Percentiles rank a stretch among this genome's conserved stretches.
Conservation (phyloP, 2,113 vertebrate genomes). For the Clarias gariepinus region DNA sequence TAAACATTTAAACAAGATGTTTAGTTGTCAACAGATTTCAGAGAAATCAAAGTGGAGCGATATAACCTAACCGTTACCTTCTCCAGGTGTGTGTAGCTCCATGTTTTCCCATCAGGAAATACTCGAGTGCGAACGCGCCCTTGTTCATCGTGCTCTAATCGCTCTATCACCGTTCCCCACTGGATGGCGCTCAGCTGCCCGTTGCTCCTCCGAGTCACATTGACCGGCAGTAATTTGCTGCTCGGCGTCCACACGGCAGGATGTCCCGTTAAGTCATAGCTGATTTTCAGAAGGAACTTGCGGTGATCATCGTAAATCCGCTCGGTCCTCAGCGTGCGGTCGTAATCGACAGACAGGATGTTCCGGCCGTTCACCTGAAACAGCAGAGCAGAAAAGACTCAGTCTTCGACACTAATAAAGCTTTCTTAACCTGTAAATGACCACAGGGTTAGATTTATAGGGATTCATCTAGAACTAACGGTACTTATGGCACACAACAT, state of each 20-base stretch:
- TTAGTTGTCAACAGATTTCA: constrained; percentile 20
- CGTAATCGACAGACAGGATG: constrained; percentile 97
- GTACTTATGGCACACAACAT: background rate
- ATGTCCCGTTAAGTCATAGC: constrained; percentile 90
- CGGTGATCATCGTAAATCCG: constrained; percentile 99
- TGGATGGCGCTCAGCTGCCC: constrained; percentile 94
- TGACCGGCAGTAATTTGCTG: constrained; percentile 96
- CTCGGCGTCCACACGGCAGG: constrained; percentile 95
- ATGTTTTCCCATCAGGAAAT: constrained; percentile 96
- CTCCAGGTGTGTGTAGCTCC: constrained; percentile 97
- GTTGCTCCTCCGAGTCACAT: constrained; percentile 89
- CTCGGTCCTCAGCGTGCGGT: constrained; percentile 93
- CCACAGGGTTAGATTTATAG: background rate
- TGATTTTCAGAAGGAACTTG: constrained; percentile 95
- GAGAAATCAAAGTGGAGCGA: constrained; percentile 46
- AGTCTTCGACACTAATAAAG: background rate
- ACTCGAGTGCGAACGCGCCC: constrained; percentile 89
- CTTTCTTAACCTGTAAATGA: background rate
- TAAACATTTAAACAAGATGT: background rate
- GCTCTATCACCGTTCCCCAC: constrained; percentile 88
- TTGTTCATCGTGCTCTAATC: constrained; percentile 88
- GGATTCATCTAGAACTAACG: background rate
- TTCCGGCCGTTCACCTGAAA: constrained; percentile 94
- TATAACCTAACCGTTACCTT: constrained; percentile 77
- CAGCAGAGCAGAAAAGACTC: constrained; percentile 50